phyloP scores from a whole-genome alignment of 2,888 invertebrate species.

The Xanthorhoe designata region DNA sequence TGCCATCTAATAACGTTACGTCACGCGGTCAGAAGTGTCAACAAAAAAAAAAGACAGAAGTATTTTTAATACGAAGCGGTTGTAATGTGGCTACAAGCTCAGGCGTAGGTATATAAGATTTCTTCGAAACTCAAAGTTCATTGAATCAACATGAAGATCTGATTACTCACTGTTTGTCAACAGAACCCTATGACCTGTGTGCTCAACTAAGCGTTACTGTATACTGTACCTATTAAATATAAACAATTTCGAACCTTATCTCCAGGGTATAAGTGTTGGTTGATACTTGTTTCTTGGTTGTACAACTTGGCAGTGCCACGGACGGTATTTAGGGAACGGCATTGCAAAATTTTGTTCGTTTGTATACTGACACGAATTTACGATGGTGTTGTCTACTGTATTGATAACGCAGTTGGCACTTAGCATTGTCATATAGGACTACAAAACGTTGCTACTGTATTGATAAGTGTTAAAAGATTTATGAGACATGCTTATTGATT shows the following conservation, averaged over 20 bases:
- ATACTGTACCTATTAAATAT: slow-evolving; percentile 14
- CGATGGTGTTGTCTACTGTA: slow-evolving; percentile 13
- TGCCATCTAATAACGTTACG: no score
- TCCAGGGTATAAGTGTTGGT: slow-evolving; percentile 8
- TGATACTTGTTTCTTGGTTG: slow-evolving; percentile 5
- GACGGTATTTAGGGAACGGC: slow-evolving; percentile 39
- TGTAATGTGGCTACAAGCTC: no score
- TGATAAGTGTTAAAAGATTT: slow-evolving; percentile 22
- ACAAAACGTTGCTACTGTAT: slow-evolving; percentile 11
- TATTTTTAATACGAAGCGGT: no score
- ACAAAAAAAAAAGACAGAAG: no score
- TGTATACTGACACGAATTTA: slow-evolving; percentile 27
- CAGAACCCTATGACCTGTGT: slow-evolving; percentile 30
- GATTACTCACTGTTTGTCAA: slow-evolving; percentile 33
- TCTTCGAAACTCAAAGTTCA: slow-evolving; percentile 17
- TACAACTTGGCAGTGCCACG: slow-evolving; percentile 36
- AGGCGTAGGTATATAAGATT: not conserved
- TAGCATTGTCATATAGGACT: slow-evolving; percentile 16
- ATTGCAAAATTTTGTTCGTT: slow-evolving; percentile 36
- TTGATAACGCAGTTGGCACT: slow-evolving; percentile 38
- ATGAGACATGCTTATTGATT: not conserved
- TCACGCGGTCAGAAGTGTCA: no score
- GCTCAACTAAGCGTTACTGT: slow-evolving; percentile 21
- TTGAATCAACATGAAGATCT: slow-evolving; percentile 27
- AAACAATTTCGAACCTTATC: slow-evolving; percentile 26